Evolutionary conservation across 1,140 invertebrate genomes (phyloP), one percentile per base, ranked within the genome.

Genomic region (Bombus waltoni): DNA sequence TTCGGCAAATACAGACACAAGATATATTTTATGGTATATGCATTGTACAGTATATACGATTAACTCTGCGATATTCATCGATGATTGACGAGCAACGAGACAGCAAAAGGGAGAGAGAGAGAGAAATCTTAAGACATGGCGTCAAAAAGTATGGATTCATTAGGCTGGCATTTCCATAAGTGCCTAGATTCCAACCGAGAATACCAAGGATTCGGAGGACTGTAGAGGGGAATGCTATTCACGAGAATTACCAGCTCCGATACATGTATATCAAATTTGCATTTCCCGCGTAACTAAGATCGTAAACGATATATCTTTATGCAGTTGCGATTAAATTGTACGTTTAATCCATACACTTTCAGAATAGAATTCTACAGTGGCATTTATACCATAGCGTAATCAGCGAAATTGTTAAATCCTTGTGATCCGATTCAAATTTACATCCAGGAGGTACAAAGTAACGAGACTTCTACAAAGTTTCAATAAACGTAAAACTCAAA

Each of bases 221-320:
- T 57, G 22, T 57, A 57, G n/a, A 44, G 44, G 28, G 32, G 40
- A 32, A 32, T 15, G 42, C 47, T 73, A 47, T 73, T 47, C 72
- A 25, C 9, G 28, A 22, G 72, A 47, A 32, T n/a, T 42, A 72
- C 70, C 72, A 32, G 13, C 22, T 28, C 72, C 42, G 32, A n/a
- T 32, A 47, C 10, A 73, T 42, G 42, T 44, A 73, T 44, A 73
- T 73, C 47, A 47, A 47, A 47, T 73, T 73, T 73, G 42, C 72
- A 47, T 73, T 73, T 73, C 22, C 40, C 42, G 42, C 40, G 40
- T 73, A 73, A 73, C 47, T 73, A 42, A 47, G n/a, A 47, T 73
- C 4, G n/a, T 10, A 47, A 18, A 25, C 25, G 9, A 68, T 68
- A 47, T 44, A 73, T 44, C 28, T n/a, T 42, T 42, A 32, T 32